Percentiles rank a stretch among this genome's conserved stretches.
These are phyloP conservation scores for Acanthopleura granulata DNA, from an alignment of 2,888 invertebrate species.

Conservation along the genomic window DNA sequence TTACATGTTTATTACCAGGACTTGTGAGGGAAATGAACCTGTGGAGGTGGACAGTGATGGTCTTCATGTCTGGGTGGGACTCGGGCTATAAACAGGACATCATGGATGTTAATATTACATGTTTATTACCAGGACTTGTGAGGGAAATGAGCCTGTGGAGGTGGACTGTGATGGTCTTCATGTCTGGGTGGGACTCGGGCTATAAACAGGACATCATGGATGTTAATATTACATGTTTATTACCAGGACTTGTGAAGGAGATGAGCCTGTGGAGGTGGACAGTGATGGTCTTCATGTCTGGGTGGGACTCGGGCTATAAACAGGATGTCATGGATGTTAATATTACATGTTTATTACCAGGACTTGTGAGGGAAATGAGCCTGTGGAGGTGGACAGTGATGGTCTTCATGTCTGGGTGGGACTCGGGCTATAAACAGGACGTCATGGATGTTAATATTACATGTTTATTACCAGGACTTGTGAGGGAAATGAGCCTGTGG, in stretches of 20 bases:
- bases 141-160: conserved; percentile 92
- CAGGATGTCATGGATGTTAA: no score
- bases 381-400: conserved; percentile 90
- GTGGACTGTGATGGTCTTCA: conserved; percentile 86
- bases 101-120: no score
- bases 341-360: conserved; percentile 56
- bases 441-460: no score
- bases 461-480: no score
- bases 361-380: conserved; percentile 89
- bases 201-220: no score
- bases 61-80: conserved; percentile 85
- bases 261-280: conserved; percentile 90
- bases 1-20: no score
- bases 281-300: conserved; percentile 87
- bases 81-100: conserved; percentile 77
- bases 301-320: conserved; percentile 83
- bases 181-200: conserved; percentile 83
- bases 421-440: conserved; percentile 81
- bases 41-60: conserved; percentile 87
- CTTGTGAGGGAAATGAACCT: conserved; percentile 92
- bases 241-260: conserved; percentile 81
- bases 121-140: conserved; percentile 77
- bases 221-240: no score
- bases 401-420: conserved; percentile 85
- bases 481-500: conserved; percentile 83